phyloP scores from a whole-genome alignment of 2,113 vertebrate genomes.

The Chaetodon trifascialis region DNA sequence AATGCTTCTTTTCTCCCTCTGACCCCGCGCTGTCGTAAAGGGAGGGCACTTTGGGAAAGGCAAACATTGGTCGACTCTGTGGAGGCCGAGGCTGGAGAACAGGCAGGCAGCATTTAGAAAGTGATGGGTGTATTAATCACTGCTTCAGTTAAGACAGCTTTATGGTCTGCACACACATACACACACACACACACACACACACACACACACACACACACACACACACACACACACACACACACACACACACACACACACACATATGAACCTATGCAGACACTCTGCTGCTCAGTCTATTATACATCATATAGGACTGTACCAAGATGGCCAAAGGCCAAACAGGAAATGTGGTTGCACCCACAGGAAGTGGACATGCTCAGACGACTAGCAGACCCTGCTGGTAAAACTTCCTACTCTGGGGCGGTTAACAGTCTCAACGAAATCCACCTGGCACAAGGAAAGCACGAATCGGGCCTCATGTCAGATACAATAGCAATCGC shows the following conservation, averaged over 20 bases:
- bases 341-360: slow-evolving; percentile 65
- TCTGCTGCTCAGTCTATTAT: slow-evolving; percentile 40
- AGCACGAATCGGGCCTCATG: neutral
- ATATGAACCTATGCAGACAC: slow-evolving; percentile 48
- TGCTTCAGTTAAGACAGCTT: slow-evolving; percentile 83
- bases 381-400: slow-evolving; percentile 60
- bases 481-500: neutral
- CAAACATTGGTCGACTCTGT: slow-evolving; percentile 84
- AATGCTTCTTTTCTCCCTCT: slow-evolving; percentile 82
- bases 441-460: slow-evolving; percentile 71
- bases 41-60: slow-evolving; percentile 76
- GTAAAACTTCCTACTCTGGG: slow-evolving; percentile 60
- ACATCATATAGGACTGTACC: slow-evolving; percentile 51
- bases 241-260: slow-evolving; percentile 40
- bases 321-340: slow-evolving; percentile 61
- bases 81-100: slow-evolving; percentile 68
- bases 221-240: slow-evolving; percentile 42
- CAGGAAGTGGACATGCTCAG: slow-evolving; percentile 73
- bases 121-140: slow-evolving; percentile 88
- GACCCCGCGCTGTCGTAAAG: slow-evolving; percentile 73
- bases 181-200: slow-evolving; percentile 42
- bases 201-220: slow-evolving; percentile 45
- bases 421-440: slow-evolving; percentile 58
- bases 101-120: slow-evolving; percentile 84
- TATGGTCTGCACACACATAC: slow-evolving; percentile 69